These are phyloP conservation scores for Amniataba percoides DNA, from an alignment of 2,797 vertebrate genomes.

Conservation along the genomic window DNA sequence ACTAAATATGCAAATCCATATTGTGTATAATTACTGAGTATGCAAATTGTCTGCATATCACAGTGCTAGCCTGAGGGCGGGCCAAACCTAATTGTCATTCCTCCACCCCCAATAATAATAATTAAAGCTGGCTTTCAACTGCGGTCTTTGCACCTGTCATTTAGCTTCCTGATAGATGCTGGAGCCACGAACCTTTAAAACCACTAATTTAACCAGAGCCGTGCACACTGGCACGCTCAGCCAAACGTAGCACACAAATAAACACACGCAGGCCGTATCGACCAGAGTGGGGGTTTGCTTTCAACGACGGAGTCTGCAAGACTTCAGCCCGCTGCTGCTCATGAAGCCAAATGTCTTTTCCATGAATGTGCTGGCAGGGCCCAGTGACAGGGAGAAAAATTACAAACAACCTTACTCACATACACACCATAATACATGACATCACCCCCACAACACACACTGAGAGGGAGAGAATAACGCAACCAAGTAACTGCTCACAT, in stretches of 20 bases:
- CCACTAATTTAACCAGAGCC: conserved; percentile 16
- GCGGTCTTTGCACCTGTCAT: conserved; percentile 61
- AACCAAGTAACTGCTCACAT: conserved; percentile 29
- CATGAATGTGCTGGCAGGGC: conserved; percentile 53
- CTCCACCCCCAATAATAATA: conserved; percentile 62
- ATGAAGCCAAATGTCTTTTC: conserved; percentile 67
- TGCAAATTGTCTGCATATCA: conserved; percentile 70
- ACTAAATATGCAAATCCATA: conserved; percentile 76
- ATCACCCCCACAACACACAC: conserved; percentile 40
- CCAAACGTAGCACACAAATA: conserved; percentile 43
- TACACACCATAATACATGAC: conserved; percentile 65
- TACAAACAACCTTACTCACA: conserved; percentile 59
- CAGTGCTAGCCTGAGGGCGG: conserved; percentile 64
- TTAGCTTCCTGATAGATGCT: conserved; percentile 50
- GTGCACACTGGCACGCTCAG: conserved; percentile 6
- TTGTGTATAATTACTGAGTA: conserved; percentile 72
- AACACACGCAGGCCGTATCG: conserved; percentile 9
- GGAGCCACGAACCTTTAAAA: conserved; percentile 42
- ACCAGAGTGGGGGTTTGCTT: conserved; percentile 18
- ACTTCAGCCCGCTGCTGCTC: conserved; percentile 39
- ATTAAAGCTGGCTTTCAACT: conserved; percentile 71
- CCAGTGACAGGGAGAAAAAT: conserved; percentile 56
- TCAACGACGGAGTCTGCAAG: conserved; percentile 47
- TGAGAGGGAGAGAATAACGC: conserved; percentile 19
- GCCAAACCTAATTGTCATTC: conserved; percentile 72